Evolutionary conservation across 2,797 vertebrate genomes (phyloP).

Genomic region (Sciaenops ocellatus): DNA sequence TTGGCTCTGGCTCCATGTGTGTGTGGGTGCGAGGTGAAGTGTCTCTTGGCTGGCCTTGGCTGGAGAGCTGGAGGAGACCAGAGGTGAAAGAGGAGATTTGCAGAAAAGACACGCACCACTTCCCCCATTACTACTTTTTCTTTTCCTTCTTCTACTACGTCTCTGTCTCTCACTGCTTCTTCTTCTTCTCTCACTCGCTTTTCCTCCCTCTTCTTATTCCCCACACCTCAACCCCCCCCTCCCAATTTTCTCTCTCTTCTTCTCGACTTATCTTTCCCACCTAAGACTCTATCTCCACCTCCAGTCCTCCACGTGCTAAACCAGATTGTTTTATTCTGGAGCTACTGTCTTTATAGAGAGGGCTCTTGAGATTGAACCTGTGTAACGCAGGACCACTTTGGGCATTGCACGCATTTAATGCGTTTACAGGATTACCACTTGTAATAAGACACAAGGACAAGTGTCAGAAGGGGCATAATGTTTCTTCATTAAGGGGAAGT

Average conservation of each 20-base stretch:
- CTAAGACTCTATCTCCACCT: constrained; percentile 30
- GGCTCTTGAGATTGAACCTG: constrained; percentile 40
- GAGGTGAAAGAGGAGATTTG: constrained; percentile 87
- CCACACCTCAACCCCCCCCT: constrained; percentile 27
- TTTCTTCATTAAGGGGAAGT: constrained; percentile 15
- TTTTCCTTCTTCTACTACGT: constrained; percentile 55
- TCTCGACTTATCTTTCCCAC: constrained; percentile 25
- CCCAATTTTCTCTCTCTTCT: constrained; percentile 22
- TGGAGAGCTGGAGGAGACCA: constrained; percentile 82
- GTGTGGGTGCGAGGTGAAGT: constrained; percentile 86
- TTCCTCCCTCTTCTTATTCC: constrained; percentile 30
- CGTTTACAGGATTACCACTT: constrained; percentile 24
- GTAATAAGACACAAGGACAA: constrained; percentile 20
- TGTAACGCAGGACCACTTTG: constrained; percentile 34
- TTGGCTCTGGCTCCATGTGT: constrained; percentile 82
- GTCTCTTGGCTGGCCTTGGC: constrained; percentile 85
- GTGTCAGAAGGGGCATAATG: constrained; percentile 23
- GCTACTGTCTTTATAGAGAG: constrained; percentile 41
- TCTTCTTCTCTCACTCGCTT: constrained; percentile 28
- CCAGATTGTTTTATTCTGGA: constrained; percentile 34
- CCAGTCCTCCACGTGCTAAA: constrained; percentile 28
- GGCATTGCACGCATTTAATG: background rate
- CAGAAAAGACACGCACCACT: constrained; percentile 87
- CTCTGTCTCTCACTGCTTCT: constrained; percentile 49
- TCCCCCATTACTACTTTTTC: constrained; percentile 84